Evolutionary conservation across 2,888 invertebrate species (phyloP).

Genomic region (Acheta domesticus): DNA sequence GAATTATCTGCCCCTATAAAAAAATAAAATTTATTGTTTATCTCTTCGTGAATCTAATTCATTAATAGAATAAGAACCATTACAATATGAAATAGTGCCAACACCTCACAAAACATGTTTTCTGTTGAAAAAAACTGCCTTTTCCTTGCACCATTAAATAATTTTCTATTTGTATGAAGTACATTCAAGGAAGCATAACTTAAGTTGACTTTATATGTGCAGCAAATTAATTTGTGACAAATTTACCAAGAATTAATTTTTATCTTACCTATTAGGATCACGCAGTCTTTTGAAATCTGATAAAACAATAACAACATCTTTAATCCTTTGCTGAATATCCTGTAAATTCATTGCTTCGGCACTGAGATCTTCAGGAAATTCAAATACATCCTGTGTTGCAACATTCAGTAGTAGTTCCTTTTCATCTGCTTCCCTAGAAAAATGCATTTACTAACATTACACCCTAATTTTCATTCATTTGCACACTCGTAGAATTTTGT

Average conservation of each 20-base stretch:
- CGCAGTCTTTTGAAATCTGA: conserved; percentile 50
- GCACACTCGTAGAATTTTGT: no score
- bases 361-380: conserved; percentile 74
- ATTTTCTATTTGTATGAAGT: no score
- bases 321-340: conserved; percentile 84
- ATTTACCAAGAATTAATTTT: neutral
- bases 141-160: no score
- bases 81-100: neutral
- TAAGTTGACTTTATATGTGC: no score
- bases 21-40: no score
- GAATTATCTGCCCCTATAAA: no score
- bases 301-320: conserved; percentile 63
- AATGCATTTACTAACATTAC: neutral
- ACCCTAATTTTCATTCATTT: no score
- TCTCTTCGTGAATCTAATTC: no score
- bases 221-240: neutral
- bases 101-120: neutral
- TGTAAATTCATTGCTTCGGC: conserved; percentile 70
- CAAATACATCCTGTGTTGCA: conserved; percentile 69
- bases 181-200: no score
- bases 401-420: conserved; percentile 81
- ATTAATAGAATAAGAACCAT: no score
- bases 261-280: neutral
- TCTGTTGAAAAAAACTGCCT: conserved; percentile 21
- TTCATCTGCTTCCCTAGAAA: conserved; percentile 63